Conservation (phyloP, 2,888 invertebrate species). For the Dryococelus australis region DNA sequence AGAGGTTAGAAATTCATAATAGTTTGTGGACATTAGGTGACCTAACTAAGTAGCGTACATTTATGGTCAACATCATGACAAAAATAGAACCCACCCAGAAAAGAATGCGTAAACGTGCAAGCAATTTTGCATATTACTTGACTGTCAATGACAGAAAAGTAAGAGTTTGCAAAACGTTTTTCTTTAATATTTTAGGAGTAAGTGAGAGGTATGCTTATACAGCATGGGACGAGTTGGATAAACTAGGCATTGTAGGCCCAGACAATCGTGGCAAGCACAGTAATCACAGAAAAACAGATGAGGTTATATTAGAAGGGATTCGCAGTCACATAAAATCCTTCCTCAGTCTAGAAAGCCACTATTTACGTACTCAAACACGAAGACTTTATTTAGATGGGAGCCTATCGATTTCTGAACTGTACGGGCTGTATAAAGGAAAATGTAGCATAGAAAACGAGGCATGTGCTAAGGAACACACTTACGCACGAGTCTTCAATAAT, state of each 20-base stretch:
- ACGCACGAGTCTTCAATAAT: too few species aligned
- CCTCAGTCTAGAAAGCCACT: not conserved
- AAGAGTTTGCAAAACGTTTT: not conserved
- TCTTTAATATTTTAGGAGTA: not conserved
- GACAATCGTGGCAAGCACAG: too few species aligned
- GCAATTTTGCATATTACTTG: not conserved
- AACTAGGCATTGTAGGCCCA: too few species aligned
- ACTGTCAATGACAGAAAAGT: not conserved
- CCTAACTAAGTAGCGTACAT: not conserved
- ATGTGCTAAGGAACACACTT: too few species aligned
- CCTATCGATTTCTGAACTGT: not conserved
- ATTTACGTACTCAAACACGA: not conserved
- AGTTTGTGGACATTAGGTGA: not conserved
- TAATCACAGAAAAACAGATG: not conserved
- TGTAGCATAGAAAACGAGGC: too few species aligned
- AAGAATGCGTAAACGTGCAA: not conserved
- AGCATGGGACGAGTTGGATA: not conserved
- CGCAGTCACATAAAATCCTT: not conserved
- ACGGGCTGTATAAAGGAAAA: not conserved
- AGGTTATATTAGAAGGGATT: not conserved
- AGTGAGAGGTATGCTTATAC: not conserved
- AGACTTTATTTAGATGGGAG: not conserved
- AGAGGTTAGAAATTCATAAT: not conserved
- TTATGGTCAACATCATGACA: not conserved
- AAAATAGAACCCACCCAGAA: too few species aligned